phyloP scores from a whole-genome alignment of 2,888 invertebrate species.

The Macropis europaea region DNA sequence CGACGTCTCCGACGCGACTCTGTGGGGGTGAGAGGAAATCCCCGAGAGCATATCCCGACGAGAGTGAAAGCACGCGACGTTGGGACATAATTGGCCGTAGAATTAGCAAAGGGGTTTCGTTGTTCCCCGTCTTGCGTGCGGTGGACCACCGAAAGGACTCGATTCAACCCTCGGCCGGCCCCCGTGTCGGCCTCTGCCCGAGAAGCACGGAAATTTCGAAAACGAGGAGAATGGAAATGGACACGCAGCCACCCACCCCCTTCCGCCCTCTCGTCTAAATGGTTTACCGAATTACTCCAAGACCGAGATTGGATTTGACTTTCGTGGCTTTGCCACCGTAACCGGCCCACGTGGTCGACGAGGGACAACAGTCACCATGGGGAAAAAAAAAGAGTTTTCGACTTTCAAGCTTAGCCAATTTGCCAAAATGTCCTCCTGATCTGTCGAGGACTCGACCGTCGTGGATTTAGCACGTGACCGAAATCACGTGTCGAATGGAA shows the following conservation, averaged over 20 bases:
- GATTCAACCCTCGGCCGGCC: conserved; percentile 4
- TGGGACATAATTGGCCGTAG: conserved; percentile 72
- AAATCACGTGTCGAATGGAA: neutral
- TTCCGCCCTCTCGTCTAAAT: conserved; percentile 56
- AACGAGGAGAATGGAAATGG: conserved; percentile 69
- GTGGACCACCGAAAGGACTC: conserved; percentile 63
- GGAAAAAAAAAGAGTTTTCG: conserved; percentile 32
- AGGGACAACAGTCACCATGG: neutral
- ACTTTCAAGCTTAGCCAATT: conserved; percentile 61
- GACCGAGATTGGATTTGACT: conserved; percentile 73
- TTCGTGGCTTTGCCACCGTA: conserved; percentile 39
- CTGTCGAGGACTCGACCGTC: neutral
- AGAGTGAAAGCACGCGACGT: conserved; percentile 60
- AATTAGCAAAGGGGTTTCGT: conserved; percentile 71
- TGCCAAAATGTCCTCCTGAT: conserved; percentile 49
- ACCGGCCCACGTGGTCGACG: conserved; percentile 18
- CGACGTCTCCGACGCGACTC: conserved; percentile 36
- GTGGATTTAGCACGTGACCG: conserved; percentile 4
- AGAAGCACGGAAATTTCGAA: conserved; percentile 62
- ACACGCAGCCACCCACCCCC: conserved; percentile 55
- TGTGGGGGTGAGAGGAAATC: conserved; percentile 44
- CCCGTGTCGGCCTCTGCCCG: neutral
- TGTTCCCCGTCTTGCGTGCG: conserved; percentile 66
- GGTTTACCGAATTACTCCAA: conserved; percentile 71
- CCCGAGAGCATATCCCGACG: conserved; percentile 46